Evolutionary conservation across 2,888 invertebrate species (phyloP).

Genomic region (Ophion ventricosus): DNA sequence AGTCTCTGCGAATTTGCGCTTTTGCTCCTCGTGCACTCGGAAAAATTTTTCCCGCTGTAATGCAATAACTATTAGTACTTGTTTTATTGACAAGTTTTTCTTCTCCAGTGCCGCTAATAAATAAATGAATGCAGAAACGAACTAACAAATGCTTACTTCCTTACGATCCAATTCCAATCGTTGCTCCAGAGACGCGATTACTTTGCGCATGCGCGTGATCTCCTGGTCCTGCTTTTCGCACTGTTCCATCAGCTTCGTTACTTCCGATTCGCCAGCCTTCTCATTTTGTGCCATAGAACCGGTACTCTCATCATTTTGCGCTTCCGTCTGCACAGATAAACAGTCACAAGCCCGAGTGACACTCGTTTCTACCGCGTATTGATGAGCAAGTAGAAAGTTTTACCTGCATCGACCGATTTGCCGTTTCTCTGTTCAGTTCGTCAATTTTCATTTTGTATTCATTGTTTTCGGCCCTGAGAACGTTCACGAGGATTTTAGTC

Average conservation of each 20-base stretch:
- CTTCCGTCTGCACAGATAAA: conserved; percentile 31
- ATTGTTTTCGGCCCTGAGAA: conserved; percentile 78
- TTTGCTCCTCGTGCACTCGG: conserved; percentile 86
- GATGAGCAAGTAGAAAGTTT: not conserved
- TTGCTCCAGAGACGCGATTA: conserved; percentile 61
- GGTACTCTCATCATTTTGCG: not conserved
- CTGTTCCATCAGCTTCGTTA: conserved; percentile 50
- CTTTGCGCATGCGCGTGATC: conserved; percentile 30
- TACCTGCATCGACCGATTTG: conserved; percentile 52
- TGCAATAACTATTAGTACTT: conserved; percentile 86
- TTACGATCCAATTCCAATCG: conserved; percentile 51
- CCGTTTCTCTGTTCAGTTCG: conserved; percentile 4
- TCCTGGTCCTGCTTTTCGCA: conserved; percentile 56
- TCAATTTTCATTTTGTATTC: conserved; percentile 73
- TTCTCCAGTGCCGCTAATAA: conserved; percentile 85
- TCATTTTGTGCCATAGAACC: not conserved
- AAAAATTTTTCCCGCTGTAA: conserved; percentile 88
- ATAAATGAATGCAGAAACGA: not conserved
- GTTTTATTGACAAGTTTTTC: conserved; percentile 88
- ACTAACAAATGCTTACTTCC: conserved; percentile 14
- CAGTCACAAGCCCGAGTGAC: not conserved
- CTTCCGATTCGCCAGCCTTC: conserved; percentile 4
- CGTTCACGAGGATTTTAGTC: conserved; percentile 85
- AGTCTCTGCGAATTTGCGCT: conserved; percentile 88
- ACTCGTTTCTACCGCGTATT: too few species aligned